Evolutionary conservation across 1,140 invertebrate species (phyloP).

Genomic region (Hyles vespertilio): DNA sequence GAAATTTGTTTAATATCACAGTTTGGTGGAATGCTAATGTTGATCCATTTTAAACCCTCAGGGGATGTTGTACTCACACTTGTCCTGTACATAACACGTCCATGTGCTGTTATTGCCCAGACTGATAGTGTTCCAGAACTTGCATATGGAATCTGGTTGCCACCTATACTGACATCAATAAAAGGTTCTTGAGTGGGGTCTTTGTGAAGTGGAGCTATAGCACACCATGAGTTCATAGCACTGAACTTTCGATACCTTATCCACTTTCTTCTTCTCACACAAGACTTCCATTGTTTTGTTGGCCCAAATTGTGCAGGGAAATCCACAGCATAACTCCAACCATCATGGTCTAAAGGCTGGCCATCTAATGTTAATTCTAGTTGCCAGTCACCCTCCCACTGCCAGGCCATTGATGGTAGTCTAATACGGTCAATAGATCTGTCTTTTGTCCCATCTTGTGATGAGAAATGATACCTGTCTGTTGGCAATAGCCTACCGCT

Average conservation of each 20-base stretch:
- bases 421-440: constrained; percentile 87
- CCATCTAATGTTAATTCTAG: constrained; percentile 92
- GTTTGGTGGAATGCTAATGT: constrained; percentile 83
- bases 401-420: constrained; percentile 93
- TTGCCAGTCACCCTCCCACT: constrained; percentile 96
- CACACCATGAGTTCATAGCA: constrained; percentile 94
- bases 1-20: constrained; percentile 90
- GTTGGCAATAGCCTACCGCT: constrained; percentile 88
- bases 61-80: constrained; percentile 87
- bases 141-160: constrained; percentile 86
- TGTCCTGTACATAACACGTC: constrained; percentile 89
- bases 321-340: constrained; percentile 96
- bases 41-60: constrained; percentile 89
- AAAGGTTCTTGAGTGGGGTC: constrained; percentile 88
- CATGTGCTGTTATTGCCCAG: constrained; percentile 94
- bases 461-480: constrained; percentile 90
- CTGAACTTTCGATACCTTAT: constrained; percentile 90
- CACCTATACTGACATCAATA: constrained; percentile 89
- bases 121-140: constrained; percentile 85
- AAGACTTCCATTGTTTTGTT: constrained; percentile 93
- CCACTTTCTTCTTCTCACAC: constrained; percentile 93
- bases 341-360: constrained; percentile 90
- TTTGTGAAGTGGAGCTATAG: constrained; percentile 90
- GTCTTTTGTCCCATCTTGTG: constrained; percentile 86
- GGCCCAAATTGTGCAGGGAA: constrained; percentile 90